phyloP scores from a whole-genome alignment of 1,140 invertebrate species.

The Colletes latitarsis region DNA sequence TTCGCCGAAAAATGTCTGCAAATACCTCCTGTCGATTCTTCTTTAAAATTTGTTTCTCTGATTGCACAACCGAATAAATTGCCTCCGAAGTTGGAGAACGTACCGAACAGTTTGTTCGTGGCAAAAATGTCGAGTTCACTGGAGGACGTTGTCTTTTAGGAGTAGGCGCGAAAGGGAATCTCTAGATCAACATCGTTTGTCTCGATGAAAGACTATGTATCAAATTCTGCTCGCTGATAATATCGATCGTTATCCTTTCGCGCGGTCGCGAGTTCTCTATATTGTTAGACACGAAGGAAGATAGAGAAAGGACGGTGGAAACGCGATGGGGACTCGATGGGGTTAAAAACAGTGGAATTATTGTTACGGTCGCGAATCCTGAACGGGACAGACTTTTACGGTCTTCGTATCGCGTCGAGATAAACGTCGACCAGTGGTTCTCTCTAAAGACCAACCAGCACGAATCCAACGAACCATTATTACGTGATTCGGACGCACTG shows the following conservation, averaged over 20 bases:
- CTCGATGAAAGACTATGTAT: conserved; percentile 1
- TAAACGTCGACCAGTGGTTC: conserved; percentile 37
- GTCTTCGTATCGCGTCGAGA: conserved; percentile 31
- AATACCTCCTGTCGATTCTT: no score
- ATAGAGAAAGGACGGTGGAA: neutral
- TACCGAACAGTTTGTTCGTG: neutral
- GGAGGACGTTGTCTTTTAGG: conserved; percentile 1
- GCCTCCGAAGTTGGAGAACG: neutral
- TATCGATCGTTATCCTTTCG: conserved; percentile 7
- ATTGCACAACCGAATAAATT: neutral
- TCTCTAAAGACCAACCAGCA: neutral
- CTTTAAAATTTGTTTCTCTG: no score
- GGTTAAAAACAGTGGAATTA: conserved; percentile 55
- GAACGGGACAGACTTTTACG: conserved; percentile 34
- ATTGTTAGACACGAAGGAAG: neutral
- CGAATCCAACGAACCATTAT: no score
- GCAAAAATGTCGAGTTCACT: neutral
- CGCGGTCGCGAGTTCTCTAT: neutral
- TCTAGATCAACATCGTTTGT: conserved; percentile 1
- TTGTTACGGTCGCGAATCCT: conserved; percentile 45
- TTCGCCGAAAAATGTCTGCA: no score
- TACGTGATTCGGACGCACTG: no score
- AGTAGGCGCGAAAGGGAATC: neutral
- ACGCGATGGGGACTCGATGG: neutral
- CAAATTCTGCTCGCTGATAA: conserved; percentile 4